These are phyloP conservation scores for Andrena praecox DNA, from an alignment of 2,888 invertebrate genomes.

Conservation along the genomic window DNA sequence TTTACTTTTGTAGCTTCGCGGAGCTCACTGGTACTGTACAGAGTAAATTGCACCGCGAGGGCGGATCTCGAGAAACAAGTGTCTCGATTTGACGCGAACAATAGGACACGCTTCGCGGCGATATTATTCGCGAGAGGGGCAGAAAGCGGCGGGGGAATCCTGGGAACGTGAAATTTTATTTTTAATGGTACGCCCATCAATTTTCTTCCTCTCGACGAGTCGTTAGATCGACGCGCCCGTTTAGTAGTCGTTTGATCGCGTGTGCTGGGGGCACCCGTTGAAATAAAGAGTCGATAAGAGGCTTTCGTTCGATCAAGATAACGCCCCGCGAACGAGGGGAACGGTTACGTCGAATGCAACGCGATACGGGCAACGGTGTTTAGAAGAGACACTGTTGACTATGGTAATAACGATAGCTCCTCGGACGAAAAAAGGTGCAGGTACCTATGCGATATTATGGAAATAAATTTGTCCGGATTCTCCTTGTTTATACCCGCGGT, in stretches of 20 bases:
- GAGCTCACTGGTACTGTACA: slow-evolving; percentile 62
- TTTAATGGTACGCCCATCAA: neutral
- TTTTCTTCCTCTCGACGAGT: neutral
- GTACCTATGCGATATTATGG: neutral
- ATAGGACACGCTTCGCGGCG: slow-evolving; percentile 18
- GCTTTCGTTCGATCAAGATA: slow-evolving; percentile 58
- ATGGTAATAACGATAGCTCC: neutral
- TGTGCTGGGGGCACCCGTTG: slow-evolving; percentile 49
- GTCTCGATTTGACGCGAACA: slow-evolving; percentile 62
- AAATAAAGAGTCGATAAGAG: slow-evolving; percentile 65
- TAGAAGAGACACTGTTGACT: slow-evolving; percentile 1
- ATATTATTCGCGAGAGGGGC: slow-evolving; percentile 16
- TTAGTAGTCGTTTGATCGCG: slow-evolving; percentile 47
- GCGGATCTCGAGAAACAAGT: slow-evolving; percentile 71
- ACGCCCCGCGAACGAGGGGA: slow-evolving; percentile 35
- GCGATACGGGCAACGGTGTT: slow-evolving; percentile 10
- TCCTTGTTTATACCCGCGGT: slow-evolving; percentile 10
- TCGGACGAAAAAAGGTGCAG: neutral
- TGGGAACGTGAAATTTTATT: slow-evolving; percentile 40
- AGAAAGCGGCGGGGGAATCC: slow-evolving; percentile 1
- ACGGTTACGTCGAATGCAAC: slow-evolving; percentile 36
- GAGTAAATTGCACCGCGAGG: slow-evolving; percentile 73
- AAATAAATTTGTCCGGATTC: slow-evolving; percentile 28
- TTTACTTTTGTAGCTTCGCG: slow-evolving; percentile 80
- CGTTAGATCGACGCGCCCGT: slow-evolving; percentile 22